Conservation (phyloP, 2,113 vertebrate genomes). For the Pygoscelis adeliae region DNA sequence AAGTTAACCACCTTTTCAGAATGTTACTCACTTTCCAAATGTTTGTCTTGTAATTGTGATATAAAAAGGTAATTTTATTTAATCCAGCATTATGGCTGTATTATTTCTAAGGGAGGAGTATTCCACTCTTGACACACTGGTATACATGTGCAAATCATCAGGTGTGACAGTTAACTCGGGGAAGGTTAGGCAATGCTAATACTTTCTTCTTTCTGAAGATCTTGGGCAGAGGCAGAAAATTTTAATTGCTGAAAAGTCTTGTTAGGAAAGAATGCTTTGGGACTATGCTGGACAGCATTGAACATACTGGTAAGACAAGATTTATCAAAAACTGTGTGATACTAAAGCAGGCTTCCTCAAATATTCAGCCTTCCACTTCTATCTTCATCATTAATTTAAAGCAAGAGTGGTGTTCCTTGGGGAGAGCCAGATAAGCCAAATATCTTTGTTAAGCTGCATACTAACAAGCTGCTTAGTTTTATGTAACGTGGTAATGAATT, state of each 20-base stretch:
- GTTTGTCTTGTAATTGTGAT: not conserved
- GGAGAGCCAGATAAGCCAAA: not conserved
- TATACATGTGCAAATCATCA: not conserved
- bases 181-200: not conserved
- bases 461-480: not conserved
- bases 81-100: not conserved
- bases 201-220: not conserved
- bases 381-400: not conserved
- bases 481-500: not conserved
- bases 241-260: not conserved
- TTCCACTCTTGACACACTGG: not conserved
- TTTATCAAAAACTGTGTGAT: not conserved
- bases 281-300: not conserved
- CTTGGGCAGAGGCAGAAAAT: not conserved
- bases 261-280: not conserved
- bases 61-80: not conserved
- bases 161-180: rapidly evolving
- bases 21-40: not conserved
- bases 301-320: not conserved
- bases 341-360: not conserved
- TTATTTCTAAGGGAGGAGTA: not conserved
- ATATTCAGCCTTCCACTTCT: not conserved
- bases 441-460: not conserved
- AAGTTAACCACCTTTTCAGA: not conserved
- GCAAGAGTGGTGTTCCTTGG: not conserved